These are phyloP conservation scores for Gastrophryne carolinensis DNA, from an alignment of 2,797 vertebrate species.

Conservation along the genomic window DNA sequence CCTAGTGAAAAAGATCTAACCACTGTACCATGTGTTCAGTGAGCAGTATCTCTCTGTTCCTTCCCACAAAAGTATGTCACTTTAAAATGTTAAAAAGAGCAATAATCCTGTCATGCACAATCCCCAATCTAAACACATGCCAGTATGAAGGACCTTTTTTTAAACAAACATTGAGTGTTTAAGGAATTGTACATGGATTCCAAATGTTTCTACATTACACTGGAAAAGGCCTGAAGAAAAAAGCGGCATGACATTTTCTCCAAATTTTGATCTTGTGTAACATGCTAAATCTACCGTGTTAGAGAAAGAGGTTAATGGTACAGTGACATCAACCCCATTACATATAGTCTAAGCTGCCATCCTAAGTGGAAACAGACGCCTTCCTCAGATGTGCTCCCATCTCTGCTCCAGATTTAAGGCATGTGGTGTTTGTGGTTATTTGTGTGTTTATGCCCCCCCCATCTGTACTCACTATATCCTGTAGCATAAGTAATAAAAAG, in stretches of 20 bases:
- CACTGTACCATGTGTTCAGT: too few relatives aligned
- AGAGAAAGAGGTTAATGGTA: conserved; percentile 19
- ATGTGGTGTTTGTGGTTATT: not conserved
- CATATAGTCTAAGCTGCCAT: conserved; percentile 52
- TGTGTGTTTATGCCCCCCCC: not conserved
- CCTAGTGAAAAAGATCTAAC: too few relatives aligned
- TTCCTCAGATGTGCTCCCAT: conserved; percentile 13
- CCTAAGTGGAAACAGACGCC: conserved; percentile 64
- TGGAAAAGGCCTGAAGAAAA: not conserved
- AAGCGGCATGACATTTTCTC: not conserved
- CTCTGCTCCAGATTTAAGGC: not conserved
- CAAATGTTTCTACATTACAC: not conserved
- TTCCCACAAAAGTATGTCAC: too few relatives aligned
- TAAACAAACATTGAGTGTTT: not conserved
- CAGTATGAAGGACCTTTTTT: not conserved
- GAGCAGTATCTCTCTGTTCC: too few relatives aligned
- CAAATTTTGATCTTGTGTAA: conserved; percentile 11
- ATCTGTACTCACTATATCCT: too few relatives aligned
- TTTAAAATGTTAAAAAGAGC: too few relatives aligned
- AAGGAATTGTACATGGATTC: not conserved
- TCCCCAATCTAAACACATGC: not conserved
- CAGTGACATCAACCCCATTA: conserved; percentile 51
- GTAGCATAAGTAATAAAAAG: too few relatives aligned
- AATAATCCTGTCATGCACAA: too few relatives aligned
- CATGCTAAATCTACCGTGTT: not conserved